Base-by-base conservation (phyloP, 2,888 invertebrate species). In the Stenichneumon culpator region DNA sequence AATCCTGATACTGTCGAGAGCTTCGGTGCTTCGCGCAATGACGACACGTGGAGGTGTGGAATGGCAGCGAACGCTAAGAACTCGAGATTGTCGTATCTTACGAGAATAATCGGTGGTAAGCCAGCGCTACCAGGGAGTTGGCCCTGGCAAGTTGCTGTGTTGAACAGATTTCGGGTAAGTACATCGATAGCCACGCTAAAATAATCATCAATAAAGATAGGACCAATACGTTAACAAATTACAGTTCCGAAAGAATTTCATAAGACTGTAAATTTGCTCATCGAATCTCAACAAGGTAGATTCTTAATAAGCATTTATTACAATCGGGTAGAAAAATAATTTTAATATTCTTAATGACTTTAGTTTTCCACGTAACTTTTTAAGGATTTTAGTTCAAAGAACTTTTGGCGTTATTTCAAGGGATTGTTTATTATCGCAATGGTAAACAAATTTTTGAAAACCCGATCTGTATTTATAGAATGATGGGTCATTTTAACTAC, bases 81-180 rank as follows among this genome's bases (percentile, higher is more conserved):
- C 82, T 90, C 91, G 4, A 89, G 91, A 73, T 87, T 93, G 52
- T 92, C 90, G 2, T 93, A 93, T 79, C 90, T 92, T 44, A 94
- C 97, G 83, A 96, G 97, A 89, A 98, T 99, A 84, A 97, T 99
- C 80, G 99, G 99, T 0, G 99, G 99, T 0, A 95, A 96, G 75
- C 97, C 97, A 57, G 96, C 98, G 0, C 95, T 95, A 14, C 97
- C 96, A 70, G 97, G 98, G 54, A 97, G 97, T 92, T 99, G 99
- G 98, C 98, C 98, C 0, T 99, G 99, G 98, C 98, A 98, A 94
- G 98, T 98, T 25, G 98, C 97, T 74, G 96, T 99, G 75, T 95
- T 99, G 83, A 98, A 98, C 93, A 95, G 97, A 91, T 97, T 96
- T 93, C 96, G 96, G 95, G 97, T 97, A 94, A 93, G 94, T 91